Conservation (phyloP, 2,888 invertebrate species). For the Sphaeridia pumilis region DNA sequence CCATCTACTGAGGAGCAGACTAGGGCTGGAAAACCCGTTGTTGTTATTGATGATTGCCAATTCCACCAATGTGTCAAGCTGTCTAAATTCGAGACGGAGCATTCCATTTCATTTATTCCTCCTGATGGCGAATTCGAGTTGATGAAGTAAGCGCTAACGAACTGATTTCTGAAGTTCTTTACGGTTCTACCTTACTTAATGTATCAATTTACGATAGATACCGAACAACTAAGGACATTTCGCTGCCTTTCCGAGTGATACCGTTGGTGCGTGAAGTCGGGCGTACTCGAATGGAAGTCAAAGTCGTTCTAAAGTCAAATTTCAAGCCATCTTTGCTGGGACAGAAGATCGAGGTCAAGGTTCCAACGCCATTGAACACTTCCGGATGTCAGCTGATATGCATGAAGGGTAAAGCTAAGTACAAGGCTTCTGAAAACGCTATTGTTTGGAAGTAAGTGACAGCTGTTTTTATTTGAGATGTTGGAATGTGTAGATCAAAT, state of each 20-base stretch:
- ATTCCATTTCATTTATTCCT: slow-evolving; percentile 99
- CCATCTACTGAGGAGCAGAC: slow-evolving; percentile 60
- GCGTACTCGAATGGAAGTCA: slow-evolving; percentile 99
- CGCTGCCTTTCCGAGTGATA: slow-evolving; percentile 97
- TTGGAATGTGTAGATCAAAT: background rate
- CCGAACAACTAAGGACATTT: slow-evolving; percentile 98
- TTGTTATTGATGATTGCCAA: slow-evolving; percentile 99
- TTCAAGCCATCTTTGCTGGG: slow-evolving; percentile 91
- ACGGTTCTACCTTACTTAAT: background rate
- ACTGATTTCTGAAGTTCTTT: slow-evolving; percentile 6
- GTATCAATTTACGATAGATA: slow-evolving; percentile 55
- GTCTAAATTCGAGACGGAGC: slow-evolving; percentile 99
- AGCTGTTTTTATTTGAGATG: background rate
- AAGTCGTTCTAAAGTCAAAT: slow-evolving; percentile 93
- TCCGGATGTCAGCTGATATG: slow-evolving; percentile 98
- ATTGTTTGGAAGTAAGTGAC: slow-evolving; percentile 81
- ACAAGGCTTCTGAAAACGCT: slow-evolving; percentile 99
- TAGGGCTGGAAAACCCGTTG: slow-evolving; percentile 90
- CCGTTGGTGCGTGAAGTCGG: slow-evolving; percentile 96
- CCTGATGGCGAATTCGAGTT: slow-evolving; percentile 99
- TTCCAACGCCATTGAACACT: slow-evolving; percentile 96
- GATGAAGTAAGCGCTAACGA: slow-evolving; percentile 60
- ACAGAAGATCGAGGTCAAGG: slow-evolving; percentile 98
- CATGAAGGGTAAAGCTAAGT: slow-evolving; percentile 97
- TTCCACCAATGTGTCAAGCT: slow-evolving; percentile 99